These are phyloP conservation scores for Neotoma lepida DNA, from an alignment of 2,113 vertebrate species.

Conservation along the genomic window DNA sequence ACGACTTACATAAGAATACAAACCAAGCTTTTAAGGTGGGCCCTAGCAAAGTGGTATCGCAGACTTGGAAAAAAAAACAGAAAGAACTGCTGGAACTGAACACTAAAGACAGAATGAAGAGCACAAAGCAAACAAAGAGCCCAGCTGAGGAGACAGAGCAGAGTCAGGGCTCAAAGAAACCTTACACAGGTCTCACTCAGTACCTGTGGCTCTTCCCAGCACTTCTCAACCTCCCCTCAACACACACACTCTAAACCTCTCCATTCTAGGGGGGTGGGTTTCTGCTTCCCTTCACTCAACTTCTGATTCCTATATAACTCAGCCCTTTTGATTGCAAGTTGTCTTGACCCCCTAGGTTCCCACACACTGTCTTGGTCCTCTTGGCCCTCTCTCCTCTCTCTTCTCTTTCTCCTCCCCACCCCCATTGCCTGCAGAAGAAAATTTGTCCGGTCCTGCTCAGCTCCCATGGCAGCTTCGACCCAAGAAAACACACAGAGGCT, in stretches of 20 bases:
- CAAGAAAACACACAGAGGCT: too few species aligned
- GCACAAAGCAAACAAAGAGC: neutral
- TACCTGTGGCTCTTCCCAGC: neutral
- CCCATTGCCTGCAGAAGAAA: too few species aligned
- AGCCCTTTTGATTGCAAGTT: neutral
- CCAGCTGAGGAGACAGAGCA: neutral
- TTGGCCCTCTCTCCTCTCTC: neutral
- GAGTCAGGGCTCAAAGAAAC: neutral
- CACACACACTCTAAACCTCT: neutral
- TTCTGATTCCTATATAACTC: neutral
- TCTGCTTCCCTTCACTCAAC: neutral
- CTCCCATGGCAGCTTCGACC: too few species aligned
- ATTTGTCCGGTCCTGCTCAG: too few species aligned
- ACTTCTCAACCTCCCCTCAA: neutral
- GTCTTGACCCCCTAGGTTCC: neutral
- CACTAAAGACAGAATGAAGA: neutral
- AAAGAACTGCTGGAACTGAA: constrained; percentile 13
- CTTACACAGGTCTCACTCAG: neutral
- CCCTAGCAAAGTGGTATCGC: constrained; percentile 1
- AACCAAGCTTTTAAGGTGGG: neutral
- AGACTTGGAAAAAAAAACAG: neutral
- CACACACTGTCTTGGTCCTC: neutral
- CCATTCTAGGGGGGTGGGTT: too few species aligned
- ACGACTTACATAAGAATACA: neutral
- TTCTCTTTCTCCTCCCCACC: neutral